Conservation (phyloP, 2,797 vertebrate genomes). For the Triplophysa bombifrons region DNA sequence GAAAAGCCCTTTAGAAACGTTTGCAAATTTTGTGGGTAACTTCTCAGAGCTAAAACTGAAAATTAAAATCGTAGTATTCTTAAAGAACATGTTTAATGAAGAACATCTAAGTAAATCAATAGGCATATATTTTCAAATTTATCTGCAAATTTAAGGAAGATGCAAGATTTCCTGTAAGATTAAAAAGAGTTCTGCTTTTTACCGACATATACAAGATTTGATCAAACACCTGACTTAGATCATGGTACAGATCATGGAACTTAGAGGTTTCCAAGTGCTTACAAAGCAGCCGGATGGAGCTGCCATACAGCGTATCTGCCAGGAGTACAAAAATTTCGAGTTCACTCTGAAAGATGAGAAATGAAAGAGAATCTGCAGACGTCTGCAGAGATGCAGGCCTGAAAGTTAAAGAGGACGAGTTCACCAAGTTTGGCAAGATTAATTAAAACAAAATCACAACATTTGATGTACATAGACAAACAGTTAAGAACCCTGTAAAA, state of each 20-base stretch:
- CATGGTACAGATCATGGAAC: slow-evolving; percentile 9
- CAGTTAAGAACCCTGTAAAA: no score
- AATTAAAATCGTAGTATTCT: neutral
- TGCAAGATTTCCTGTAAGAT: neutral
- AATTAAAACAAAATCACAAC: neutral
- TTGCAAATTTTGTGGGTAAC: neutral
- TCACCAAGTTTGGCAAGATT: neutral
- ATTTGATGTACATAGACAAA: no score
- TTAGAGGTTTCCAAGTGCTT: slow-evolving; percentile 14
- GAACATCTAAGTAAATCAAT: no score
- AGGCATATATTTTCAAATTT: neutral
- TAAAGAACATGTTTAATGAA: neutral
- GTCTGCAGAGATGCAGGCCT: slow-evolving; percentile 22
- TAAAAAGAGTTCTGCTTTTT: neutral
- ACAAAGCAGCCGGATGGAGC: slow-evolving; percentile 23
- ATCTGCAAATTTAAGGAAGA: neutral
- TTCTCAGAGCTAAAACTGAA: neutral
- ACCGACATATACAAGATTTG: neutral
- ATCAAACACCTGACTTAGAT: slow-evolving; percentile 27
- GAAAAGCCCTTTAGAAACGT: neutral
- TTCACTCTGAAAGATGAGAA: slow-evolving; percentile 21
- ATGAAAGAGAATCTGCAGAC: neutral
- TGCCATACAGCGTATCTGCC: slow-evolving; percentile 27
- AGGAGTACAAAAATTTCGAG: slow-evolving; percentile 9
- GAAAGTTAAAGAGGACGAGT: neutral